Conservation (phyloP, 2,888 invertebrate species). For the Tethea ocularis region DNA sequence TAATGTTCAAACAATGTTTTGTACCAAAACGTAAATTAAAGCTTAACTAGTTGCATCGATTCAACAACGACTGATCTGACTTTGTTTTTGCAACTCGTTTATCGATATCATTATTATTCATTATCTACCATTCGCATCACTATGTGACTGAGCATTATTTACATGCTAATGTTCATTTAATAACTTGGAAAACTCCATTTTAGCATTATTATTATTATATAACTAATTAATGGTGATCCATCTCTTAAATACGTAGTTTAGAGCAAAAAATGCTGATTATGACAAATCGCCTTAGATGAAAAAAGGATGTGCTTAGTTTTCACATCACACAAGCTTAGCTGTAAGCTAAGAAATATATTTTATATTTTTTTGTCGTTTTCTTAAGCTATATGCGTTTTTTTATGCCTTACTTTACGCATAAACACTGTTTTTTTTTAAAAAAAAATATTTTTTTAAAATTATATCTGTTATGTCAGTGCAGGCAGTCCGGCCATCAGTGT, state of each 20-base stretch:
- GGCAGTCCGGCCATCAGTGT: not conserved
- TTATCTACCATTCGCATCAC: conserved; percentile 40
- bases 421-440: not conserved
- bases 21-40: no score
- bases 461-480: not conserved
- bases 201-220: conserved; percentile 18
- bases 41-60: not conserved
- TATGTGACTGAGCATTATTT: conserved; percentile 63
- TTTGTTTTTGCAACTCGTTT: conserved; percentile 11
- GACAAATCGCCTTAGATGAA: conserved; percentile 52
- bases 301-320: conserved; percentile 61
- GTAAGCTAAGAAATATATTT: conserved; percentile 25
- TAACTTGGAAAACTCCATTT: conserved; percentile 44
- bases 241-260: conserved; percentile 32
- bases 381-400: not conserved
- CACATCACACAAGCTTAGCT: conserved; percentile 48
- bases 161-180: conserved; percentile 53
- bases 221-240: conserved; percentile 13
- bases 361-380: conserved; percentile 21
- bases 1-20: not conserved
- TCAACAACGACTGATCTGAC: not conserved
- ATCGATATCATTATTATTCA: conserved; percentile 22
- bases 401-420: not conserved
- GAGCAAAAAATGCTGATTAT: conserved; percentile 58
- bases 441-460: not conserved